These are phyloP conservation scores for Delichon dasypus DNA, from an alignment of 2,797 vertebrate genomes.

Conservation along the genomic window DNA sequence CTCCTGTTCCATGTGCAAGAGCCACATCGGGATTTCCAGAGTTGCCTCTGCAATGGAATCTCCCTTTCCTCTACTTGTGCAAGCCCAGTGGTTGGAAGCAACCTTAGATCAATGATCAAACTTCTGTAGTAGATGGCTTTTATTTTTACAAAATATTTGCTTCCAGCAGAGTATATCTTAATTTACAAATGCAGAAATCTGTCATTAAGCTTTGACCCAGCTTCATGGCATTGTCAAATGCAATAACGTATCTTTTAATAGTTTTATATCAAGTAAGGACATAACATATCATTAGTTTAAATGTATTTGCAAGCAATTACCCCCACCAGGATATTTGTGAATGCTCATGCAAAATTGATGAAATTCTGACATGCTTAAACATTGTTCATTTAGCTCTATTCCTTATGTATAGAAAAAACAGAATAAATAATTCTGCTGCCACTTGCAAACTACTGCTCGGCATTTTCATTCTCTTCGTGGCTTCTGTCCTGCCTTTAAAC, in stretches of 20 bases:
- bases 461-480: conserved; percentile 73
- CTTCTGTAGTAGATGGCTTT: conserved; percentile 74
- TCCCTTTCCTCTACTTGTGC: background rate
- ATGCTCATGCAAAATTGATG: conserved; percentile 83
- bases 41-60: background rate
- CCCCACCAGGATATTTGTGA: conserved; percentile 84
- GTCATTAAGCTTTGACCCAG: conserved; percentile 85
- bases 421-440: conserved; percentile 80
- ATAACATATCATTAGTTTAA: conserved; percentile 87
- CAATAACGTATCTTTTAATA: conserved; percentile 84
- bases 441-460: conserved; percentile 73
- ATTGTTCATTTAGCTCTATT: conserved; percentile 84
- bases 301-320: conserved; percentile 86
- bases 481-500: conserved; percentile 75
- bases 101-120: conserved; percentile 76
- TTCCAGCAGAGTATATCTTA: conserved; percentile 82
- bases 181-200: conserved; percentile 80
- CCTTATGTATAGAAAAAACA: conserved; percentile 82
- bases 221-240: conserved; percentile 81
- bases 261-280: conserved; percentile 84
- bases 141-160: conserved; percentile 84
- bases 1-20: background rate
- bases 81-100: conserved; percentile 33
- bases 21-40: background rate
- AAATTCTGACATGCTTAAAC: conserved; percentile 84